Evolutionary conservation across 1,140 invertebrate species (phyloP).

Genomic region (Coptotermes formosanus): DNA sequence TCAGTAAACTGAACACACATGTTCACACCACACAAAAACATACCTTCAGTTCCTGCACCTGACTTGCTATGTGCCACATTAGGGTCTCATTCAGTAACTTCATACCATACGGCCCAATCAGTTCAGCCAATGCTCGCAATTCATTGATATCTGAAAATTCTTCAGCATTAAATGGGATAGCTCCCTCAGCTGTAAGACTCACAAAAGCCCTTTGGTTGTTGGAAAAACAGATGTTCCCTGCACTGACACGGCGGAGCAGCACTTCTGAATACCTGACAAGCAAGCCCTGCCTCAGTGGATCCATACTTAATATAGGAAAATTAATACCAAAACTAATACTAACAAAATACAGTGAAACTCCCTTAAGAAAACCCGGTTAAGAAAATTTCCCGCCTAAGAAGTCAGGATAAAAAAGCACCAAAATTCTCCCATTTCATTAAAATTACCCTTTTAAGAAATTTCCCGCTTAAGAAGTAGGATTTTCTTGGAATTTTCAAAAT

Average conservation of each 20-base stretch:
- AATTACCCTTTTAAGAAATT: too few species aligned
- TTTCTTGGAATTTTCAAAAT: too few species aligned
- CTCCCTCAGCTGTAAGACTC: slow-evolving; percentile 81
- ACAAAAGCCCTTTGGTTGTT: slow-evolving; percentile 96
- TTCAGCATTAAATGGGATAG: slow-evolving; percentile 92
- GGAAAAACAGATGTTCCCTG: slow-evolving; percentile 95
- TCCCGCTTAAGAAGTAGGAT: too few species aligned
- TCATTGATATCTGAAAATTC: slow-evolving; percentile 98
- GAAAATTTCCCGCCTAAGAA: too few species aligned
- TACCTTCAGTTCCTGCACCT: slow-evolving; percentile 91
- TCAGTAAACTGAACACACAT: too few species aligned
- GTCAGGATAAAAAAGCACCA: too few species aligned
- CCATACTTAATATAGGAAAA: slow-evolving; percentile 1
- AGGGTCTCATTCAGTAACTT: slow-evolving; percentile 94
- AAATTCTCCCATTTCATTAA: too few species aligned
- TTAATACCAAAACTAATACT: neutral
- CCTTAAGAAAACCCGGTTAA: too few species aligned
- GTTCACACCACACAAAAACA: neutral
- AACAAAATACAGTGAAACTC: too few species aligned
- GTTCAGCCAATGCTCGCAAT: slow-evolving; percentile 91
- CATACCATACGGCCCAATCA: slow-evolving; percentile 98
- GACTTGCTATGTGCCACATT: slow-evolving; percentile 97
- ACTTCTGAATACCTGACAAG: slow-evolving; percentile 84
- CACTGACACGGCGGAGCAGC: slow-evolving; percentile 85
- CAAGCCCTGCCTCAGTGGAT: slow-evolving; percentile 29